A percentile compares a stretch with the other conserved stretches of the same genome.
phyloP scores from a whole-genome alignment of 2,888 invertebrate species.

The Ectropis crepuscularia region DNA sequence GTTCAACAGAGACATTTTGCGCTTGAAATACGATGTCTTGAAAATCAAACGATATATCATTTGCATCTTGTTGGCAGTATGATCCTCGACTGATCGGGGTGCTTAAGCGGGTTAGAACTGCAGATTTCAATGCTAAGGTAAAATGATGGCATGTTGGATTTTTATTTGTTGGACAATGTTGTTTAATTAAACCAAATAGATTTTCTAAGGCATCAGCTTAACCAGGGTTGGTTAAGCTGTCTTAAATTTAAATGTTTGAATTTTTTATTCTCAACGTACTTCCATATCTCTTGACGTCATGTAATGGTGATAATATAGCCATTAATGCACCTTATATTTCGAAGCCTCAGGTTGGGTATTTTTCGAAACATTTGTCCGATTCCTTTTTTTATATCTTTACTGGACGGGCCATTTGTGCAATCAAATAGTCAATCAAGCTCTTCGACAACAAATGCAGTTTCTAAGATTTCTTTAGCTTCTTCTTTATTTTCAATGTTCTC shows the following conservation, averaged over 20 bases:
- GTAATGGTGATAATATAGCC: not conserved
- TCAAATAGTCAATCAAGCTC: too few species aligned
- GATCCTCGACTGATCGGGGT: not conserved
- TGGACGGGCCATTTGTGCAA: not conserved
- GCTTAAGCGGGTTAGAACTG: not conserved
- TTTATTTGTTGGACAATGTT: slow-evolving; percentile 7
- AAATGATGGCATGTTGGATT: slow-evolving; percentile 6
- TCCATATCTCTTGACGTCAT: not conserved
- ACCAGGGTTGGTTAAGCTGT: not conserved
- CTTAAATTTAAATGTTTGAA: slow-evolving; percentile 3
- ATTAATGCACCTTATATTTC: not conserved
- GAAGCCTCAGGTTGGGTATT: not conserved
- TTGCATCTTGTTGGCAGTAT: not conserved
- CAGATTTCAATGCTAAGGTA: not conserved
- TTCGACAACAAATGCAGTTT: not conserved
- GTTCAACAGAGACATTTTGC: not conserved
- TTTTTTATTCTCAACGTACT: not conserved
- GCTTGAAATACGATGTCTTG: not conserved
- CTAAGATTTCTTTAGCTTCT: not conserved
- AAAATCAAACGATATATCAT: slow-evolving; percentile 3
- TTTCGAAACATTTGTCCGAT: not conserved
- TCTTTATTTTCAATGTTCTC: not conserved
- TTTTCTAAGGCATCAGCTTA: slow-evolving; percentile 3
- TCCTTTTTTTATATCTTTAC: not conserved
- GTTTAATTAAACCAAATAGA: not conserved